phyloP scores from a whole-genome alignment of 1,140 invertebrate species.

The Eueides isabella region DNA sequence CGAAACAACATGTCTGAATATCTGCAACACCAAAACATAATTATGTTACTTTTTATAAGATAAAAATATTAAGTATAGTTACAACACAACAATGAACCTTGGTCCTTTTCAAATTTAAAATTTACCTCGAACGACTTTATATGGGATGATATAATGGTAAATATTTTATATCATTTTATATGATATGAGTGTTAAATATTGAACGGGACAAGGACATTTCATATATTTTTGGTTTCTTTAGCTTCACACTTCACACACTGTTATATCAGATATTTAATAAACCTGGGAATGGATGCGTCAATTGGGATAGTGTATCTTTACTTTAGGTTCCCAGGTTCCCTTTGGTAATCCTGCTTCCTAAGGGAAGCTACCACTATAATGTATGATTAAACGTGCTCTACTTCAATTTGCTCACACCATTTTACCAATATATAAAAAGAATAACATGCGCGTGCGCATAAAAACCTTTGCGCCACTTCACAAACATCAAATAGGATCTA shows the following conservation, averaged over 20 bases:
- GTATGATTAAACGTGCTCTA: no score
- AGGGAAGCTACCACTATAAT: no score
- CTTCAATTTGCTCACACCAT: no score
- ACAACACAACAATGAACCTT: background rate
- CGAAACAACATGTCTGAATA: no score
- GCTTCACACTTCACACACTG: no score
- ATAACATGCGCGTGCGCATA: background rate
- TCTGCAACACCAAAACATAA: background rate
- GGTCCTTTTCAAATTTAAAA: constrained; percentile 7
- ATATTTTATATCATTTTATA: background rate
- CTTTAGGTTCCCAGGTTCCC: no score
- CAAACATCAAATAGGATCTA: background rate
- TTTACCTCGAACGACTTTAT: constrained; percentile 16
- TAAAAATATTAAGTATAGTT: background rate
- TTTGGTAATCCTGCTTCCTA: no score
- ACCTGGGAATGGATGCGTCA: no score
- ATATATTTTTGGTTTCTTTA: background rate
- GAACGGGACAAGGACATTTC: background rate
- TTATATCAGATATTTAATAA: no score
- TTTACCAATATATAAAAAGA: background rate
- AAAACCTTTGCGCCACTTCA: background rate
- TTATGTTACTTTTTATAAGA: background rate
- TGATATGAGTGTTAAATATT: background rate
- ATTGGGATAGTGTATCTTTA: no score
- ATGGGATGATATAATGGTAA: background rate